phyloP scores from a whole-genome alignment of 64 coral and sea anemone genomes.

The Cladopsammia gracilis region DNA sequence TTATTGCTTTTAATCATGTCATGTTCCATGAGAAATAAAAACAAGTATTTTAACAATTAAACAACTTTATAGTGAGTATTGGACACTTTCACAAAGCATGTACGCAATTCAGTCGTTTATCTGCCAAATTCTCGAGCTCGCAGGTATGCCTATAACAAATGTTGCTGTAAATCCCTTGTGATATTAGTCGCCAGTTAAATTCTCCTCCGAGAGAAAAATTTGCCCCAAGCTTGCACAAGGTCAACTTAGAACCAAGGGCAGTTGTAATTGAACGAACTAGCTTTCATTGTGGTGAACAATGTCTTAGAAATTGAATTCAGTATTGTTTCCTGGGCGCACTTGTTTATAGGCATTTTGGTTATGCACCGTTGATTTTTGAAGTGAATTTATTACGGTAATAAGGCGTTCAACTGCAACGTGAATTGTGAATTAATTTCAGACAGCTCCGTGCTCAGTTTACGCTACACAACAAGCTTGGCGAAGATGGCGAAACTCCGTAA shows the following conservation, averaged over 20 bases:
- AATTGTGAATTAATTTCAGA: constrained; percentile 65
- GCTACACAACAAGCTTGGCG: not conserved
- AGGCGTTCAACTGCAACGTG: constrained; percentile 35
- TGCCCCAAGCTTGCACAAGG: not conserved
- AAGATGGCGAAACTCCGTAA: not conserved
- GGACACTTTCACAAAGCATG: not conserved
- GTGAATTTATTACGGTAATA: constrained; percentile 67
- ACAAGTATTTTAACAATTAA: not conserved
- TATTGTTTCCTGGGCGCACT: constrained; percentile 12
- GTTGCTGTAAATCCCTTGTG: not conserved
- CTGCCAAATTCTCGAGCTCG: not conserved
- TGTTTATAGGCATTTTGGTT: constrained; percentile 15
- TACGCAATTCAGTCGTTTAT: not conserved
- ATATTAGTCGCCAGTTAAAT: not conserved
- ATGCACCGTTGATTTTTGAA: constrained; percentile 41
- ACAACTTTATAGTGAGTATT: constrained; percentile 17
- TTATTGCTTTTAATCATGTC: not conserved
- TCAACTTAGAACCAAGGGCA: not conserved
- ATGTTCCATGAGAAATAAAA: constrained; percentile 30
- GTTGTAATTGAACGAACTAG: not conserved
- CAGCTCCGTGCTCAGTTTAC: not conserved
- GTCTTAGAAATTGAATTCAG: constrained; percentile 26
- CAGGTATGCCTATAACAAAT: not conserved
- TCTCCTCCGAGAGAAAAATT: not conserved
- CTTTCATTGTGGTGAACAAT: not conserved